These are phyloP conservation scores for Cosmia trapezina DNA, from an alignment of 2,888 invertebrate genomes.

Conservation along the genomic window DNA sequence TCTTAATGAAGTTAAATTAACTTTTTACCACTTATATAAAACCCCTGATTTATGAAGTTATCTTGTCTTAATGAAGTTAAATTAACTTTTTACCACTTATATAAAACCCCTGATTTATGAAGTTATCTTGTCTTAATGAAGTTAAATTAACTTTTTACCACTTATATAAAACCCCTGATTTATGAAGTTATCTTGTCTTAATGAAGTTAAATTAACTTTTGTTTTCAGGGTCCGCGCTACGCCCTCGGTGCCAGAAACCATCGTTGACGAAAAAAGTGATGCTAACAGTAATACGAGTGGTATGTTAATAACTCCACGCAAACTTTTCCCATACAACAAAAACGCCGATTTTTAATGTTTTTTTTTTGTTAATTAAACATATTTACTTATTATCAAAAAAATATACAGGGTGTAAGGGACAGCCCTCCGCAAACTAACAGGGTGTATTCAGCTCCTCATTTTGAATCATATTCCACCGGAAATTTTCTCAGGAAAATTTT, in stretches of 20 bases:
- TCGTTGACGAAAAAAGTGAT: slow-evolving; percentile 84
- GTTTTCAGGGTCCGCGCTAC: slow-evolving; percentile 78
- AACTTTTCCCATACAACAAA: neutral
- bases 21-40: neutral
- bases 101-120: too few relatives aligned
- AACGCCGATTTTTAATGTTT: neutral
- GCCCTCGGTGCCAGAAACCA: slow-evolving; percentile 83
- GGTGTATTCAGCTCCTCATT: too few relatives aligned
- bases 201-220: neutral
- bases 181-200: neutral
- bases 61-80: neutral
- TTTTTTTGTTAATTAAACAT: too few relatives aligned
- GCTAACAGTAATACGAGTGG: slow-evolving; percentile 85
- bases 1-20: neutral
- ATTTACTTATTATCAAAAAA: too few relatives aligned
- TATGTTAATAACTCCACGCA: slow-evolving; percentile 55
- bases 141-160: neutral
- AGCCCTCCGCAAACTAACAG: too few relatives aligned
- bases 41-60: too few relatives aligned
- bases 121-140: neutral
- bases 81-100: neutral
- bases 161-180: too few relatives aligned
- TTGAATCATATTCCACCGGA: too few relatives aligned
- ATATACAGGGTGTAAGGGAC: too few relatives aligned
- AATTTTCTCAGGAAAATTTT: too few relatives aligned